Percentiles rank a stretch among this genome's conserved stretches.
Evolutionary conservation across 2,113 vertebrate genomes (phyloP).

Genomic region (Mirounga angustirostris): DNA sequence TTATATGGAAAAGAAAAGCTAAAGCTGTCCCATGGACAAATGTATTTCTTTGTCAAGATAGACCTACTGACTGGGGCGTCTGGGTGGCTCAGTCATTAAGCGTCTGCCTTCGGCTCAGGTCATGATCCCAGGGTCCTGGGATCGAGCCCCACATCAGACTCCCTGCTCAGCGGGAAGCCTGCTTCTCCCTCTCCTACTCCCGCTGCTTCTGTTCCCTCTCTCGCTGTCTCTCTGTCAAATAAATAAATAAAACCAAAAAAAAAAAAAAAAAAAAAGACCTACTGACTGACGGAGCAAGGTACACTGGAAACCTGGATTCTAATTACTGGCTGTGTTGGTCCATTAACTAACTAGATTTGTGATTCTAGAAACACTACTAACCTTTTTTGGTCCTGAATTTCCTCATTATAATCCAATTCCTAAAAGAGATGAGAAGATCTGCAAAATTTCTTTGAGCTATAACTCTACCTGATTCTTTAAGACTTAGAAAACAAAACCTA

Average conservation of each 20-base stretch:
- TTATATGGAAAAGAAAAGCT: neutral
- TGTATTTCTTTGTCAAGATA: neutral
- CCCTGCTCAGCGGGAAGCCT: no score
- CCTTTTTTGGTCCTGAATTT: neutral
- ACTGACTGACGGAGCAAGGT: neutral
- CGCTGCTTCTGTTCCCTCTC: no score
- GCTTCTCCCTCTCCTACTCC: no score
- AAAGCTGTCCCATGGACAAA: neutral
- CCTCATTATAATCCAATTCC: neutral
- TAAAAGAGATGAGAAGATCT: neutral
- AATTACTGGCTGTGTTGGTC: neutral
- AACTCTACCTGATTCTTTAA: neutral
- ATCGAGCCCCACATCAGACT: no score
- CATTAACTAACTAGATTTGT: neutral
- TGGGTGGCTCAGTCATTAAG: no score
- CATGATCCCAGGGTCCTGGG: no score
- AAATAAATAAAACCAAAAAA: no score
- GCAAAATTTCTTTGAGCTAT: neutral
- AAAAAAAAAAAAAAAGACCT: no score
- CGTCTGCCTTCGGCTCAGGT: no score
- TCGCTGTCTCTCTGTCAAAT: no score
- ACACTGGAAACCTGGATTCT: neutral
- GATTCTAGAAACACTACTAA: neutral
- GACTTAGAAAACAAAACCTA: neutral
- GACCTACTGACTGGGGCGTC: neutral